Conservation (phyloP, 1,140 invertebrate species). For the Idris sp. region DNA sequence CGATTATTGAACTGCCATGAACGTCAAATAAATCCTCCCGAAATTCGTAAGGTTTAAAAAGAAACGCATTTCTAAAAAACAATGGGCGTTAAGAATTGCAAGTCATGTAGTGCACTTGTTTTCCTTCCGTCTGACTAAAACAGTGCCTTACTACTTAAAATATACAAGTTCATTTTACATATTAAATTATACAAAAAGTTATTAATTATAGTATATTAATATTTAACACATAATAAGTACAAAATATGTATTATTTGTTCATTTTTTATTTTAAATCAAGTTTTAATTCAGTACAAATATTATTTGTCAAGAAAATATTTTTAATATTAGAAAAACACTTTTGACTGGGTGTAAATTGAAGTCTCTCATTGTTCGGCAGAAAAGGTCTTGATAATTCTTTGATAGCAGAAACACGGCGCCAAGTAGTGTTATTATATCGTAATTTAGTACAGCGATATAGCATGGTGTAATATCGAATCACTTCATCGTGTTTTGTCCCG, state of each 20-base stretch:
- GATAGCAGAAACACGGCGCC: conserved; percentile 26
- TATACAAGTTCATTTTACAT: too few relatives aligned
- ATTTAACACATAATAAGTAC: too few relatives aligned
- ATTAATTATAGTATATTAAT: too few relatives aligned
- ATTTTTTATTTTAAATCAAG: too few relatives aligned
- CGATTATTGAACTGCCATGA: conserved; percentile 58
- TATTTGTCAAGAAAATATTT: conserved; percentile 4
- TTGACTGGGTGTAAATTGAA: conserved; percentile 16
- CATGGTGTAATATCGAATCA: conserved; percentile 17
- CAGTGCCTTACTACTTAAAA: conserved; percentile 1
- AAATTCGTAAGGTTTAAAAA: conserved; percentile 24
- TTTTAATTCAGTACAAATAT: too few relatives aligned
- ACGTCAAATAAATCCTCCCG: conserved; percentile 43
- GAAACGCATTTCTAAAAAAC: conserved; percentile 25
- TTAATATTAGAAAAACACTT: conserved; percentile 18
- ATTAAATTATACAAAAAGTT: too few relatives aligned
- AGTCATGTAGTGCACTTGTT: conserved; percentile 6
- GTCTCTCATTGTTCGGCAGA: conserved; percentile 14
- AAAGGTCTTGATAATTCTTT: conserved; percentile 18
- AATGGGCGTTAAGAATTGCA: conserved; percentile 5
- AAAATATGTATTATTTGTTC: too few relatives aligned
- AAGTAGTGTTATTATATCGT: conserved; percentile 47
- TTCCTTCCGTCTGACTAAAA: conserved; percentile 1
- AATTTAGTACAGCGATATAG: conserved; percentile 40
- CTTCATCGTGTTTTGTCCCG: conserved; percentile 10